A percentile compares a stretch with the other conserved stretches of the same genome.
These are phyloP conservation scores for Neolamprologus sp. DNA, from an alignment of 2,113 vertebrate species.

Conservation along the genomic window DNA sequence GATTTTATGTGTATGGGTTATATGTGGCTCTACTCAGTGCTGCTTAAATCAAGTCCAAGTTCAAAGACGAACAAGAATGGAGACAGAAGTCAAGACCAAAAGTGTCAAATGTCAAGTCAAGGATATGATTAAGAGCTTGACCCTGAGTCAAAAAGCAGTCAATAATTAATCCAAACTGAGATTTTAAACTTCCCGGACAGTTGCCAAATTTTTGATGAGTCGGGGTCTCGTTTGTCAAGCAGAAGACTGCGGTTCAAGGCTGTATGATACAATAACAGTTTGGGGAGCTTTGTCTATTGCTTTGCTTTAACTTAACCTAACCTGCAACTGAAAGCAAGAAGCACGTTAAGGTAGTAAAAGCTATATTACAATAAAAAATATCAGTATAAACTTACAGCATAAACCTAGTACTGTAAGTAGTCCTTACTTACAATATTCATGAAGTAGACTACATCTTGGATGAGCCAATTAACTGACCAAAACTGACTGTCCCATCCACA, in stretches of 20 bases:
- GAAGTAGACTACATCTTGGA: not conserved
- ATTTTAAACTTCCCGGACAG: not conserved
- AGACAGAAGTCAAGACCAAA: not conserved
- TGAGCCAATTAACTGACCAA: no score
- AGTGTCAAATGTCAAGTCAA: not conserved
- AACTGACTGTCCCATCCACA: not conserved
- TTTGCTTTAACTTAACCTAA: not conserved
- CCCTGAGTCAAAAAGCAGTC: accelerated
- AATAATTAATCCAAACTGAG: not conserved
- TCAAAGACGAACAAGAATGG: not conserved
- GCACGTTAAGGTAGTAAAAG: not conserved
- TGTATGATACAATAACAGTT: not conserved
- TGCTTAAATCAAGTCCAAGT: not conserved
- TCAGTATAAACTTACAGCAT: not conserved
- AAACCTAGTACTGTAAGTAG: not conserved
- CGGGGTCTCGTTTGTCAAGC: accelerated
- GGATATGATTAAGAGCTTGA: not conserved
- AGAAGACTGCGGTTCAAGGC: not conserved
- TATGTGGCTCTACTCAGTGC: not conserved
- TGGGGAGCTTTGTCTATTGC: not conserved
- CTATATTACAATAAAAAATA: not conserved
- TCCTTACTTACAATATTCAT: not conserved
- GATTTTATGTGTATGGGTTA: not conserved
- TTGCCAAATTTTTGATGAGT: not conserved
- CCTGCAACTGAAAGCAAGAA: not conserved